Evolutionary conservation across 2,113 vertebrate species (phyloP), one percentile per base, ranked within the genome.

Genomic region (Hippocampus mohnikei): DNA sequence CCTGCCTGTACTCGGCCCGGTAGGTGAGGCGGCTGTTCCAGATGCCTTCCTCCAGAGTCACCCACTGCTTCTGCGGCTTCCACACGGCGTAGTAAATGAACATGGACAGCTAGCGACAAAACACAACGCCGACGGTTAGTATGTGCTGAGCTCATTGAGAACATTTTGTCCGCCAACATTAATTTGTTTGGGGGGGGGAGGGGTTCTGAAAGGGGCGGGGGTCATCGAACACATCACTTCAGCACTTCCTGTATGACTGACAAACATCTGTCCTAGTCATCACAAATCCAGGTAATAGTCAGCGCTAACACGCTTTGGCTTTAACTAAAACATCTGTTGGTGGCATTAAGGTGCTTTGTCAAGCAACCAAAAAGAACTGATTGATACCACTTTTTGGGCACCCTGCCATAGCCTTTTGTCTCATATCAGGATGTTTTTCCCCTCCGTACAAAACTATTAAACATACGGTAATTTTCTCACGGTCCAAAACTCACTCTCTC

Each of bases 41-140:
- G 82, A 96, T 92, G 72, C 92, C 91, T 0, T 79, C 68, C 0
- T 91, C 95, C 74, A 96, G 72, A 0, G 94, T 97, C 72, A 95
- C 88, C 95, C 95, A 96, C 85, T 96, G 94, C 64, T 93, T 94
- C 87, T 96, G 94, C 11, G 95, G 94, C 84, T 94, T 95, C 94
- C 93, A 95, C 72, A 94, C 94, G 0, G 95, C 94, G 21, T 97
- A 97, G 89, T 96, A 96, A 87, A 96, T 93, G 72, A 97, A 97
- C 69, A 95, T 87, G 0, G 87, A 91, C 85, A 97, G 60, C 95
- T 97, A 81, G 10, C 21, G 40, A 53, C 33, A 33, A 42, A 63
- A 40, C 12, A 67, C 25, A 50, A 27, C 18, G 15, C 23, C 11
- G 11, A 42, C 40, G 8, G 2, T 20, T 41, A 41, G 16, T n/a